Percentiles rank a stretch among this genome's conserved stretches.
Evolutionary conservation across 2,113 vertebrate species (phyloP).

Genomic region (rat (Rattus norvegicus)): DNA sequence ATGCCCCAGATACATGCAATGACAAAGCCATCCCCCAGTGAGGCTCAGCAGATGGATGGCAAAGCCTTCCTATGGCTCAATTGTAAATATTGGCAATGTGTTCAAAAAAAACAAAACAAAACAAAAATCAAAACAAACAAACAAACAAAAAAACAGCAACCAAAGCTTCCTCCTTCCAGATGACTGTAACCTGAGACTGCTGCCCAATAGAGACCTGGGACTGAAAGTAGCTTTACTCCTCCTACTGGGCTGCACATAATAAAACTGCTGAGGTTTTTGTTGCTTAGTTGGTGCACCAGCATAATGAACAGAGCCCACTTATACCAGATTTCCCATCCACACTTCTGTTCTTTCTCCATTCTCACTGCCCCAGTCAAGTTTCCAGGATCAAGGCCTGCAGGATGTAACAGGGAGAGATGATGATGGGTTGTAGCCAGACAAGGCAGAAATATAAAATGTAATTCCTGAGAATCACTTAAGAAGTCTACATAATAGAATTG

Average conservation of each 20-base stretch:
- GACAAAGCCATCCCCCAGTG: background rate
- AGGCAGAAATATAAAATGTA: constrained; percentile 20
- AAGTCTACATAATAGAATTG: constrained; percentile 7
- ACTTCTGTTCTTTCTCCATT: background rate
- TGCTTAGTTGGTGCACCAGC: background rate
- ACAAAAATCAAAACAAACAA: too few relatives aligned
- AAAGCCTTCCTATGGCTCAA: background rate
- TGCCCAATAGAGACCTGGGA: too few relatives aligned
- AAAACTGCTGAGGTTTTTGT: background rate
- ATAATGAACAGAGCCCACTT: background rate
- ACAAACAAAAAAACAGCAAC: background rate
- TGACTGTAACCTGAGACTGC: background rate
- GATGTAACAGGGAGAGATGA: background rate
- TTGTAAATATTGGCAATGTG: background rate
- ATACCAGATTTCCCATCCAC: background rate
- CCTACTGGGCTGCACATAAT: background rate
- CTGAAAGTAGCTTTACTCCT: background rate
- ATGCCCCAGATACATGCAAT: background rate
- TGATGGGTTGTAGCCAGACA: background rate
- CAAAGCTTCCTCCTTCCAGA: background rate
- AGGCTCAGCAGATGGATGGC: background rate
- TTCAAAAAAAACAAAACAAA: background rate
- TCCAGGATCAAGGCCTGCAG: background rate
- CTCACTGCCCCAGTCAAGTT: background rate
- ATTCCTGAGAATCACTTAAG: constrained; percentile 35